These are phyloP conservation scores for Meghimatium bilineatum DNA, from an alignment of 2,888 invertebrate species.

Conservation along the genomic window DNA sequence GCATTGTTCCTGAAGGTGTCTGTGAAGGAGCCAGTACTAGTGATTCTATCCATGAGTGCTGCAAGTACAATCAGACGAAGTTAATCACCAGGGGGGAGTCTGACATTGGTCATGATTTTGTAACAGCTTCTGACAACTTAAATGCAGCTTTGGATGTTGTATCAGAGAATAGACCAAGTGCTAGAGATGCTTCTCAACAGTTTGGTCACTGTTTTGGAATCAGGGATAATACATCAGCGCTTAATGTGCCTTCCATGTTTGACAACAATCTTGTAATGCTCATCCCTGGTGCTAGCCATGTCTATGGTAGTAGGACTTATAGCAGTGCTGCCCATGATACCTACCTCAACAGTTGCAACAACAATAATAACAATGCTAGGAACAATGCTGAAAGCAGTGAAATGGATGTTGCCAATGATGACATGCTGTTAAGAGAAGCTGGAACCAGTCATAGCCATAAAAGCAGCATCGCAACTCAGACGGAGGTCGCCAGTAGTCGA, in stretches of 20 bases:
- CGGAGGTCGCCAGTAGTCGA: conserved; percentile 14
- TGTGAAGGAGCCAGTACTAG: neutral
- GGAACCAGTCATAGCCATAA: conserved; percentile 5
- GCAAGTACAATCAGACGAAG: neutral
- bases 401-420: neutral
- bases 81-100: neutral
- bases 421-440: neutral
- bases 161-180: conserved; percentile 5
- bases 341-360: neutral
- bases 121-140: neutral
- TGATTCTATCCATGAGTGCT: neutral
- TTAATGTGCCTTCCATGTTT: conserved; percentile 32
- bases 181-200: conserved; percentile 25
- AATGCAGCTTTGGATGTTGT: neutral
- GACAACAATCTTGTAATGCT: conserved; percentile 25
- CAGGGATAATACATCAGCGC: neutral
- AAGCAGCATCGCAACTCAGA: conserved; percentile 41
- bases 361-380: conserved; percentile 11
- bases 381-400: neutral
- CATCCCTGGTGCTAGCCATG: conserved; percentile 26
- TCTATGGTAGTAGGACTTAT: neutral
- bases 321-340: neutral
- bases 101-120: neutral
- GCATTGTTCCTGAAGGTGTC: neutral
- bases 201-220: neutral